A percentile compares a stretch with the other conserved stretches of the same genome.
These are phyloP conservation scores for Eilema sororculum DNA, from an alignment of 2,888 invertebrate genomes.

Conservation along the genomic window DNA sequence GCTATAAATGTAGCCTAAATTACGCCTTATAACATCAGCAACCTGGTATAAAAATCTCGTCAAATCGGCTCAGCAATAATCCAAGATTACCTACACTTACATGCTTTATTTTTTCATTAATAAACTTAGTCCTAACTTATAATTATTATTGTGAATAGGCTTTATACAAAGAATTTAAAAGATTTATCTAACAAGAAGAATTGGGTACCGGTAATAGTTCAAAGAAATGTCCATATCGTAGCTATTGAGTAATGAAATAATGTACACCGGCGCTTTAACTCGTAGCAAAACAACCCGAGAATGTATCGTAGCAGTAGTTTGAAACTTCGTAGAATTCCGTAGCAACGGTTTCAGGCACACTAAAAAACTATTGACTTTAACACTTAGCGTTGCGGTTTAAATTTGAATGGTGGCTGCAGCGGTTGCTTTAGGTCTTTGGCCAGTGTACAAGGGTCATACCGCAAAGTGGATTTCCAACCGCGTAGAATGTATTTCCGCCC, in stretches of 20 bases:
- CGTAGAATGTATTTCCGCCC: conserved; percentile 69
- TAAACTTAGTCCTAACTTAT: no score
- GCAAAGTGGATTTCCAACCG: conserved; percentile 73
- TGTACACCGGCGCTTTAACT: not conserved
- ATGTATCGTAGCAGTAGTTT: conserved; percentile 40
- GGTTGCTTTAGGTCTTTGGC: conserved; percentile 50
- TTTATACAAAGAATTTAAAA: not conserved
- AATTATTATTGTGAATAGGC: no score
- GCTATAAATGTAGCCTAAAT: no score
- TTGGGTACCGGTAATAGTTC: not conserved
- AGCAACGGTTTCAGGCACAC: conserved; percentile 43
- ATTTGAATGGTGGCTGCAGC: conserved; percentile 25
- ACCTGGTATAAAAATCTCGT: no score
- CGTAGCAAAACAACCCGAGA: conserved; percentile 33
- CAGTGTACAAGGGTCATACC: conserved; percentile 58
- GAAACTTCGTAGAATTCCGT: conserved; percentile 54
- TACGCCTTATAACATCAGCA: no score
- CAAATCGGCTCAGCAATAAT: no score
- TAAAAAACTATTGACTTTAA: conserved; percentile 33
- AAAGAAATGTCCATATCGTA: not conserved
- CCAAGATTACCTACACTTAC: no score
- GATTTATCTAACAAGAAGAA: not conserved
- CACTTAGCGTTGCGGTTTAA: conserved; percentile 23
- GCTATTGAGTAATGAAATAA: conserved; percentile 15
- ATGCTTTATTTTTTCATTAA: no score